Evolutionary conservation across 1,140 invertebrate genomes (phyloP).

Genomic region (Euura lappo): DNA sequence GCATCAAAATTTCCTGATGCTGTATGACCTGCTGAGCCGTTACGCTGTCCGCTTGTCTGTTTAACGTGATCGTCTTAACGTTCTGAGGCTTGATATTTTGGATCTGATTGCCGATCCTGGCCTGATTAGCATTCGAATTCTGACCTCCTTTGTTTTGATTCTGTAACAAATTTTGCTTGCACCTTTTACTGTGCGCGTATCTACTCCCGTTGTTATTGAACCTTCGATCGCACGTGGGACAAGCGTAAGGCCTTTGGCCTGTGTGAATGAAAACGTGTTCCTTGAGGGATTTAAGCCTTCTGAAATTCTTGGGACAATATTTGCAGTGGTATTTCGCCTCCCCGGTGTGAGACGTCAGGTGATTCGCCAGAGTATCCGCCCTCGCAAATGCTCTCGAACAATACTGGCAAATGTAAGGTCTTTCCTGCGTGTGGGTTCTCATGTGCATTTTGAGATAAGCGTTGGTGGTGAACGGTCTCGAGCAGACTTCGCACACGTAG

Average conservation of each 20-base stretch:
- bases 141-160: slow-evolving; percentile 34
- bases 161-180: slow-evolving; percentile 52
- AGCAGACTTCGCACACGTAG: slow-evolving; percentile 71
- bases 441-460: slow-evolving; percentile 60
- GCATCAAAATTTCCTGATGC: slow-evolving; percentile 58
- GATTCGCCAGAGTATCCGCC: slow-evolving; percentile 59
- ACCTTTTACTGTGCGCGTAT: slow-evolving; percentile 57
- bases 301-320: slow-evolving; percentile 70
- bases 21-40: slow-evolving; percentile 48
- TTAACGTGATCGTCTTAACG: slow-evolving; percentile 56
- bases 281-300: slow-evolving; percentile 63
- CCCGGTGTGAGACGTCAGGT: slow-evolving; percentile 62
- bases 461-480: slow-evolving; percentile 62
- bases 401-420: slow-evolving; percentile 65
- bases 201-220: slow-evolving; percentile 59
- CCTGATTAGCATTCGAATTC: slow-evolving; percentile 19
- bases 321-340: slow-evolving; percentile 71
- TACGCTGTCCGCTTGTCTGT: slow-evolving; percentile 40
- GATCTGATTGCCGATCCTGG: slow-evolving; percentile 26
- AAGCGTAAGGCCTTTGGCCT: slow-evolving; percentile 63
- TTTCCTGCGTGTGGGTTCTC: slow-evolving; percentile 65
- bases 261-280: slow-evolving; percentile 70
- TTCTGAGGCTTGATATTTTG: slow-evolving; percentile 51
- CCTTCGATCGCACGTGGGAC: slow-evolving; percentile 55
- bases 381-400: slow-evolving; percentile 61